Percentiles rank a stretch among this genome's conserved stretches.
Evolutionary conservation across 2,888 invertebrate species (phyloP).

Genomic region (Acanthosepion lycidas): DNA sequence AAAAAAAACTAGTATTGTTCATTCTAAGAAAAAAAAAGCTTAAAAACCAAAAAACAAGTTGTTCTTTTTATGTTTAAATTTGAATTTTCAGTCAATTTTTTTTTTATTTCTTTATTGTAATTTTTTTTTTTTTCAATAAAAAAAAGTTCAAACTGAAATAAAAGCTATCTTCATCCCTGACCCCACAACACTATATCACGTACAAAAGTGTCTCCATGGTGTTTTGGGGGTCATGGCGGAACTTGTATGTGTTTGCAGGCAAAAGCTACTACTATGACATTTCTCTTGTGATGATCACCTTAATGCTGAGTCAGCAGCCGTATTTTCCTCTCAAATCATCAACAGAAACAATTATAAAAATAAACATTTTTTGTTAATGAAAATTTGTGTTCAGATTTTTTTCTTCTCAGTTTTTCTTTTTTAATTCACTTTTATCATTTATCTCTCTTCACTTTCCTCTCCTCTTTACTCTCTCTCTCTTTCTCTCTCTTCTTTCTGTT

Average conservation of each 20-base stretch:
- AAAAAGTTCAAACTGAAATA: not conserved
- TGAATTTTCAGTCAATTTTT: not conserved
- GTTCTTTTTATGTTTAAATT: not conserved
- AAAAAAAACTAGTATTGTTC: not conserved
- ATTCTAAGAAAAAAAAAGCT: not conserved
- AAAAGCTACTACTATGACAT: constrained; percentile 18
- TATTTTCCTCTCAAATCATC: constrained; percentile 43
- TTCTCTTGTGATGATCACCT: constrained; percentile 6
- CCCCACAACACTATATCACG: not conserved
- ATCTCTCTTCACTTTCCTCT: not conserved
- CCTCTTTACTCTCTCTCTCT: not conserved
- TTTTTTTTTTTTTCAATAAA: not conserved
- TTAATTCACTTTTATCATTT: too few species aligned
- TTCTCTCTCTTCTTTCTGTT: not conserved
- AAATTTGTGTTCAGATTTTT: not conserved
- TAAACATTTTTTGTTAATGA: constrained; percentile 46
- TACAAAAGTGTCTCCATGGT: not conserved
- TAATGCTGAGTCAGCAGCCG: constrained; percentile 36
- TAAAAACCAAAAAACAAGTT: not conserved
- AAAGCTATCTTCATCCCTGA: not conserved
- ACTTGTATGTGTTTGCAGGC: constrained; percentile 38
- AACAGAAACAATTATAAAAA: constrained; percentile 44
- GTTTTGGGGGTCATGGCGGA: constrained; percentile 34
- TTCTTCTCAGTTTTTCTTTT: too few species aligned
- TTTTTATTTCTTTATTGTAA: not conserved